Evolutionary conservation across 2,797 vertebrate genomes (phyloP).

Genomic region (Clamator glandarius): DNA sequence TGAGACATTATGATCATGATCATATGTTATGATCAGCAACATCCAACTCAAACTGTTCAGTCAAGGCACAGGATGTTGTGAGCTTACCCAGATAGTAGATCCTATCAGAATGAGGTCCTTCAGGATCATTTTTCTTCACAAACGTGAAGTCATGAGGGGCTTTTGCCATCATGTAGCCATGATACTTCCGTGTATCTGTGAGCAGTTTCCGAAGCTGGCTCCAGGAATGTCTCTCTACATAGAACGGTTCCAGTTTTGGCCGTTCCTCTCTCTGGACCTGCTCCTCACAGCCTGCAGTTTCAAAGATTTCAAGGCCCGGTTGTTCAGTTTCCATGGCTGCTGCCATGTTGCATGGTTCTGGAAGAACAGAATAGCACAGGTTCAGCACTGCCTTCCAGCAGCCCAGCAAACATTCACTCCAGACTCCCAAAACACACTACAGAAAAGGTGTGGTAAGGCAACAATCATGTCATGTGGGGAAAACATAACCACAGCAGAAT

Average conservation of each 20-base stretch:
- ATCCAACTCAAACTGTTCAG: not conserved
- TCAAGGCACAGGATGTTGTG: too few species aligned
- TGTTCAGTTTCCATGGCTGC: slow-evolving; percentile 87
- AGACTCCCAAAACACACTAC: not conserved
- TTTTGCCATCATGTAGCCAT: slow-evolving; percentile 85
- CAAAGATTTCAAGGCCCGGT: slow-evolving; percentile 81
- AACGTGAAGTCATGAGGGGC: slow-evolving; percentile 84
- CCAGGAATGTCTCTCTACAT: slow-evolving; percentile 84
- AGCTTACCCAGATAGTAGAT: slow-evolving; percentile 85
- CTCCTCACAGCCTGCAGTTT: slow-evolving; percentile 72
- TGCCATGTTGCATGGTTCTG: slow-evolving; percentile 85
- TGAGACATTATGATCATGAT: not conserved
- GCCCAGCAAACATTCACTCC: not conserved
- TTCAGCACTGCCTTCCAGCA: slow-evolving; percentile 5
- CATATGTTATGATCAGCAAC: too few species aligned
- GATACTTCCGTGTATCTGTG: slow-evolving; percentile 82
- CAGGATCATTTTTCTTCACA: slow-evolving; percentile 82
- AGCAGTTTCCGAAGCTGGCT: slow-evolving; percentile 84
- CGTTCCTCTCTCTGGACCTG: slow-evolving; percentile 66
- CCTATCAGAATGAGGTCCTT: slow-evolving; percentile 81
- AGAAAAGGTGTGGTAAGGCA: not conserved
- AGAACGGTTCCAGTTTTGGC: slow-evolving; percentile 79
- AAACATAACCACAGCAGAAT: not conserved
- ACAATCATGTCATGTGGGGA: rapidly evolving
- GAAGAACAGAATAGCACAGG: slow-evolving; percentile 20